phyloP scores from a whole-genome alignment of 2,888 invertebrate genomes.

The Malthinus seriepunctatus region DNA sequence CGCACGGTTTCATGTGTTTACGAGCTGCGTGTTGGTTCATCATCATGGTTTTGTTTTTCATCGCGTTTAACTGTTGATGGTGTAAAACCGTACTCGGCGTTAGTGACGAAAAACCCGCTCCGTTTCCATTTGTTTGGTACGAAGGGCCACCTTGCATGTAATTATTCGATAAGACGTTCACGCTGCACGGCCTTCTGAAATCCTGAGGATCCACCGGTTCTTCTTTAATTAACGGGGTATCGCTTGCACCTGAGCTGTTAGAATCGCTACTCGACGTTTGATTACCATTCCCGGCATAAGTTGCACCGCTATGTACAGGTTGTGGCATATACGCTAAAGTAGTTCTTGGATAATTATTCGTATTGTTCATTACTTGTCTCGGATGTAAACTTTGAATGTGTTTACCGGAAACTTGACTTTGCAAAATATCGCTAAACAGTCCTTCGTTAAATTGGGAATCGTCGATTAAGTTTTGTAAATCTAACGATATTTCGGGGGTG shows the following conservation, averaged over 20 bases:
- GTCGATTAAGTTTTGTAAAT: conserved; percentile 90
- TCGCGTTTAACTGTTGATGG: conserved; percentile 53
- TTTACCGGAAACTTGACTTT: conserved; percentile 53
- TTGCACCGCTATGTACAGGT: conserved; percentile 81
- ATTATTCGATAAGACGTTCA: conserved; percentile 46
- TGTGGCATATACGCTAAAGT: conserved; percentile 91
- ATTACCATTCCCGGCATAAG: conserved; percentile 53
- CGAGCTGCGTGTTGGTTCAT: conserved; percentile 53
- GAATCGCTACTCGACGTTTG: conserved; percentile 53
- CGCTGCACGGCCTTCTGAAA: conserved; percentile 64
- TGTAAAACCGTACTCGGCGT: conserved; percentile 61
- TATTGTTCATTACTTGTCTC: conserved; percentile 53
- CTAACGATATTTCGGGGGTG: conserved; percentile 89
- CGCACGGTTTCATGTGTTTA: conserved; percentile 68
- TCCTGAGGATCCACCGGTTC: conserved; percentile 84
- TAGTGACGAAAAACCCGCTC: conserved; percentile 59
- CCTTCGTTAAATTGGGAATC: conserved; percentile 87
- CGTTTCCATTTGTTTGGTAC: conserved; percentile 49
- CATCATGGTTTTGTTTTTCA: conserved; percentile 51
- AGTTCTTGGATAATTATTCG: conserved; percentile 65
- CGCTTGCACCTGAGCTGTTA: conserved; percentile 57
- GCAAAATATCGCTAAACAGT: conserved; percentile 83
- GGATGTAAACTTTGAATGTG: conserved; percentile 52
- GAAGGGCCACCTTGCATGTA: conserved; percentile 51
- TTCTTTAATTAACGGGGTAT: conserved; percentile 82